Conservation (phyloP, 1,140 invertebrate species). For the Steinernema khuongi region DNA sequence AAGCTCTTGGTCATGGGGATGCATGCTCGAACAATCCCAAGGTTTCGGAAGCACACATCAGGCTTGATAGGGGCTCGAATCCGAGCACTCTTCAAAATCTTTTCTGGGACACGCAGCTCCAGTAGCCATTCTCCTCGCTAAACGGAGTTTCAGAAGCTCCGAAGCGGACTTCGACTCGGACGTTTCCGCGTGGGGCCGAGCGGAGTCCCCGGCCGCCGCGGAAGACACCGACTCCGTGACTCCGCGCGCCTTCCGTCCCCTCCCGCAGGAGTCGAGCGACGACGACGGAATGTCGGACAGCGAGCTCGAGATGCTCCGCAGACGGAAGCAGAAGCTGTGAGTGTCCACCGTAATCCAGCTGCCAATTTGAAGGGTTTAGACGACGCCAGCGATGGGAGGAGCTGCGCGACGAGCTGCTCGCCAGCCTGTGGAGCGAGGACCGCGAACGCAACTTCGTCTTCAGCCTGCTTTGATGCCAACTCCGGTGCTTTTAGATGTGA, state of each 20-base stretch:
- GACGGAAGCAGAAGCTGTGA: background rate
- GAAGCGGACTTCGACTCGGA: background rate
- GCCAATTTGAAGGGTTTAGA: background rate
- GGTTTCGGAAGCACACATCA: too few relatives aligned
- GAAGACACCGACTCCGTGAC: background rate
- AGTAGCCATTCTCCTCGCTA: too few relatives aligned
- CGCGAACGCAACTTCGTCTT: constrained; percentile 5
- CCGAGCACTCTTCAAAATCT: too few relatives aligned
- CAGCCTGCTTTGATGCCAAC: background rate
- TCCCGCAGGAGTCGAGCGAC: background rate
- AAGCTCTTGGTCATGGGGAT: too few relatives aligned
- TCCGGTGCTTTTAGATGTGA: background rate
- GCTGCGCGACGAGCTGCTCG: background rate
- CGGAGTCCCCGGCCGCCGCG: background rate
- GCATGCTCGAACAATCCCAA: too few relatives aligned
- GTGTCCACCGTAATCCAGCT: background rate
- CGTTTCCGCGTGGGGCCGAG: background rate
- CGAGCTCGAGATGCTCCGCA: background rate
- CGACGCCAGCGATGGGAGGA: background rate
- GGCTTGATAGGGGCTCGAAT: too few relatives aligned
- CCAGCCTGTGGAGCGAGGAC: background rate
- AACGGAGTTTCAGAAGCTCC: background rate
- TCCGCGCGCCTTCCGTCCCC: background rate
- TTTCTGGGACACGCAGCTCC: too few relatives aligned
- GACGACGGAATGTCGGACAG: constrained; percentile 3